These are phyloP conservation scores for Tenthredo notha DNA, from an alignment of 2,888 invertebrate species.

Conservation along the genomic window DNA sequence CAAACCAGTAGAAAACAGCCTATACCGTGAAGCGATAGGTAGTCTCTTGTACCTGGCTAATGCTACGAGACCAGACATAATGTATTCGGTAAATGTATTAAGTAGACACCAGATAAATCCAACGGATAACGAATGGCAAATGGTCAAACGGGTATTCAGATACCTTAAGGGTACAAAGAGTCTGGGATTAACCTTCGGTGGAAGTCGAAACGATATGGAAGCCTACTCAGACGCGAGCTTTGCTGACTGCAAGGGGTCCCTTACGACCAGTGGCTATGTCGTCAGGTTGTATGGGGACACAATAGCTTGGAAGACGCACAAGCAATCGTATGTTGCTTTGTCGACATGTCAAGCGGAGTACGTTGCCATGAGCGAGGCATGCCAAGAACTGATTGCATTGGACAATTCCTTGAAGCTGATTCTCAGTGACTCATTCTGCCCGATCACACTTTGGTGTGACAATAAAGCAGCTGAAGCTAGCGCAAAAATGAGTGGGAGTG, in stretches of 20 bases:
- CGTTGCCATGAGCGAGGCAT: conserved; percentile 56
- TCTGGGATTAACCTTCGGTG: conserved; percentile 56
- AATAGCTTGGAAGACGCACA: conserved; percentile 56
- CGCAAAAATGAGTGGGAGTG: conserved; percentile 31
- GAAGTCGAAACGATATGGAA: conserved; percentile 53
- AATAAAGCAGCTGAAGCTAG: conserved; percentile 60
- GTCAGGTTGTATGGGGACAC: conserved; percentile 56
- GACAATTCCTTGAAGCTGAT: conserved; percentile 58
- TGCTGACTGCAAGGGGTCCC: conserved; percentile 28
- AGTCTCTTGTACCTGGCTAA: conserved; percentile 59
- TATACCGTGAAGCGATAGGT: conserved; percentile 59
- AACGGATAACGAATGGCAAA: conserved; percentile 57
- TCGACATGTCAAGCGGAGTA: conserved; percentile 58
- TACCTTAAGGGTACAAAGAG: conserved; percentile 57
- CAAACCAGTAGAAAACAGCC: conserved; percentile 41
- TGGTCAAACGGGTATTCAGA: conserved; percentile 58
- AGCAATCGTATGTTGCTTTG: conserved; percentile 56
- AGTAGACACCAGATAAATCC: conserved; percentile 59
- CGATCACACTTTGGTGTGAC: conserved; percentile 60
- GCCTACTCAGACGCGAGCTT: conserved; percentile 58
- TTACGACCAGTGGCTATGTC: conserved; percentile 56
- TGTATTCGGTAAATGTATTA: conserved; percentile 56
- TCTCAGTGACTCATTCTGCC: conserved; percentile 54
- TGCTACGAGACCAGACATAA: conserved; percentile 59
- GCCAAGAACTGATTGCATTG: conserved; percentile 57